Base-by-base conservation (phyloP, 1,140 invertebrate species). In the Probaryconus sp. region DNA sequence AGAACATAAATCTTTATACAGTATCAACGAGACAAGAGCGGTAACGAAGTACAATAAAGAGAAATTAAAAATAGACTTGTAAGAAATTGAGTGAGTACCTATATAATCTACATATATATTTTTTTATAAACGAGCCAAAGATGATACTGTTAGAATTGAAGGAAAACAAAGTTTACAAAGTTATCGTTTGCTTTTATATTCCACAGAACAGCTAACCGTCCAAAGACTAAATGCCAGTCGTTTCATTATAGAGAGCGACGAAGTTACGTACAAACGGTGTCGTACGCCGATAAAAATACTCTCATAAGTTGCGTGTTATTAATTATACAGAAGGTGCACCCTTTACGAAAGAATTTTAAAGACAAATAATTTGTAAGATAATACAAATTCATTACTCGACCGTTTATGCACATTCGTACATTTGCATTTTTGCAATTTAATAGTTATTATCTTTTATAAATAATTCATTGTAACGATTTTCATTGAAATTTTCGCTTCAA, bases 121-220 rank as follows among this genome's bases (percentile, higher is more conserved):
- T n/a, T n/a, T n/a, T n/a, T n/a, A n/a, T n/a, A n/a, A n/a, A n/a
- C n/a, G n/a, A n/a, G n/a, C 43, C 63, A 56, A 76, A 67, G 53
- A 56, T 47, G 30, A 48, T 63, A 58, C 14, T 56, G 40, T 53
- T 61, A 11, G 42, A 55, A 38, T 38, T 11, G 43, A n/a, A n/a
- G n/a, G n/a, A 18, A 65, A 50, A 55, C 48, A 55, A 21, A 28
- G 55, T 65, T 58, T 60, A 45, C 30, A 50, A 14, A 17, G 28
- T 56, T 53, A 70, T 47, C 16, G 9, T 28, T 26, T n/a, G 17
- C 33, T 2, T 61, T 33, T 45, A 67, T 69, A 18, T n/a, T 14
- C 6, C 43, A 75, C 70, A 72, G 60, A 63, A 79, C 77, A 74
- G 78, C 76, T 79, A 81, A 81, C 11, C n/a, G 42, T 81, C 80